Evolutionary conservation across 1,140 invertebrate genomes (phyloP), one percentile per base, ranked within the genome.

Genomic region (Pachypeltis micranthus): DNA sequence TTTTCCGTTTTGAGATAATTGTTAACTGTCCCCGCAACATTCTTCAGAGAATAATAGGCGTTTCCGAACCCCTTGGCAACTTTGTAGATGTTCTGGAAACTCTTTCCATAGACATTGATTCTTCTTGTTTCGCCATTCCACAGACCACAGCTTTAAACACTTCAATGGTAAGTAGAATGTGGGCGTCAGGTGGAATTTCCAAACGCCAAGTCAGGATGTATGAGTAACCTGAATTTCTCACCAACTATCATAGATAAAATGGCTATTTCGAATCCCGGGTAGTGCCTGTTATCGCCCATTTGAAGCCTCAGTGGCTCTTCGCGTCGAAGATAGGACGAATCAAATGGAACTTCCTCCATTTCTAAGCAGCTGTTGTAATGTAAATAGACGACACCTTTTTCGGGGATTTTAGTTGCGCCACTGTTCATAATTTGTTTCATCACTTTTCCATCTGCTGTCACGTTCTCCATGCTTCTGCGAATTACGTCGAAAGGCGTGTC

Each of bases 311-410:
- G 70, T 47, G 77, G 74, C 61, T 66, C 70, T 31, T 79, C 77
- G 61, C 75, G 65, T 39, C 75, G 76, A 12, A 77, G 72, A 27
- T 81, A 78, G 0, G 83, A 82, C 0, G 83, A 85, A 72, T 90
- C 87, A 72, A 85, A 89, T 0, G 87, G 85, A 64, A 86, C 82
- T 62, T 81, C 83, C 21, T 78, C 72, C 58, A 80, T 80, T 69
- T 90, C 86, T 60, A 83, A 76, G 67, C 83, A 88, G 0, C 78
- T 83, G 27, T 85, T 79, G 67, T 88, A 89, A 67, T 90, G 81
- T 14, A 88, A 69, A 0, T 73, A 78, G 1, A 87, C 80, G 57
- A 79, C 70, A n/a, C 78, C 73, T 65, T 82, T 76, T 0, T 70
- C 44, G 1, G 82, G 79, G 1, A 87, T 72, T 24, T 56, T 71